Conservation (phyloP, 2,888 invertebrate species). For the Sericinus montela region DNA sequence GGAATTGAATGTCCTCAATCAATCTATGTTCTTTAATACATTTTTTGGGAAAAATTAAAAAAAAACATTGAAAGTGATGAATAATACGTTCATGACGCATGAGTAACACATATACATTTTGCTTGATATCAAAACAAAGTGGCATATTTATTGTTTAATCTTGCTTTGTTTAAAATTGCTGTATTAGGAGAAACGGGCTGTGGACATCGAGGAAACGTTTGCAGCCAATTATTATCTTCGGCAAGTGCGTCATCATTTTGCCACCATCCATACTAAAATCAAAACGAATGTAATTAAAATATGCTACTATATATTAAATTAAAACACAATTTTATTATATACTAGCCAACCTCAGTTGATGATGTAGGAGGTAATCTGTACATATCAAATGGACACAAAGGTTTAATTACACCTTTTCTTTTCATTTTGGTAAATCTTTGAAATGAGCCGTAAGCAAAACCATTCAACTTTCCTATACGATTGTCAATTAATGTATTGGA, state of each 20-base stretch:
- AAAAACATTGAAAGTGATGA: too few relatives aligned
- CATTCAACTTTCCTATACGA: constrained; percentile 73
- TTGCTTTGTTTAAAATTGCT: constrained; percentile 52
- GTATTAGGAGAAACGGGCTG: constrained; percentile 62
- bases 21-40: too few relatives aligned
- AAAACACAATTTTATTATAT: too few relatives aligned
- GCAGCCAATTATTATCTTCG: constrained; percentile 57
- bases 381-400: constrained; percentile 74
- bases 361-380: constrained; percentile 67
- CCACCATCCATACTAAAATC: constrained; percentile 74
- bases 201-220: constrained; percentile 52
- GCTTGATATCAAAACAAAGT: constrained; percentile 56
- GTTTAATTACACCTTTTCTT: constrained; percentile 72
- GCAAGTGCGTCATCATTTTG: constrained; percentile 56
- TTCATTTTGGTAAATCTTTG: constrained; percentile 70
- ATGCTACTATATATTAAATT: too few relatives aligned
- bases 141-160: constrained; percentile 68
- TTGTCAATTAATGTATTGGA: constrained; percentile 42
- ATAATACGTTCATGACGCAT: too few relatives aligned
- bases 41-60: too few relatives aligned
- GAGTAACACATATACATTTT: constrained; percentile 3
- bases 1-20: too few relatives aligned
- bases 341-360: constrained; percentile 48
- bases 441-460: constrained; percentile 74
- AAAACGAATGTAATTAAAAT: too few relatives aligned